A percentile compares a stretch with the other conserved stretches of the same genome.
Conservation (phyloP, 2,797 vertebrate species). For the Uromys caudimaculatus region DNA sequence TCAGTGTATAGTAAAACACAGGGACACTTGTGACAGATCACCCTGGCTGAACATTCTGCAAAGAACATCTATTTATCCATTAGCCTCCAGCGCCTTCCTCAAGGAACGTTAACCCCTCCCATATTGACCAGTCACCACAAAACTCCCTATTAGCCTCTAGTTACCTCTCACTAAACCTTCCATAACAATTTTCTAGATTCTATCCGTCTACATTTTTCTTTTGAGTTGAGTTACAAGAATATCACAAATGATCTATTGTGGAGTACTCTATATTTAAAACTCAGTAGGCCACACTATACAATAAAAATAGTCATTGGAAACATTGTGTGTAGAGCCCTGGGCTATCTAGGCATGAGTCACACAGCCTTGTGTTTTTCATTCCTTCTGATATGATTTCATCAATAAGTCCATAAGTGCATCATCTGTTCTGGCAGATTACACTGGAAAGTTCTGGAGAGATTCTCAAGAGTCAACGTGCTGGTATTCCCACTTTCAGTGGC, state of each 20-base stretch:
- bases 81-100: neutral
- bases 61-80: neutral
- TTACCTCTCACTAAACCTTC: slow-evolving; percentile 54
- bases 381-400: slow-evolving; percentile 61
- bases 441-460: slow-evolving; percentile 48
- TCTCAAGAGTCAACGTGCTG: neutral
- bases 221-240: slow-evolving; percentile 36
- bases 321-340: neutral
- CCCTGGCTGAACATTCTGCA: neutral
- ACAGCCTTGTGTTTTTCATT: slow-evolving; percentile 17
- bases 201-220: slow-evolving; percentile 51
- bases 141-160: neutral
- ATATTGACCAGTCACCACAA: neutral
- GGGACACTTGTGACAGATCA: neutral
- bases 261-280: slow-evolving; percentile 71
- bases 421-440: slow-evolving; percentile 42
- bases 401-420: slow-evolving; percentile 53
- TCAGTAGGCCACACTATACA: slow-evolving; percentile 35
- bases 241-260: slow-evolving; percentile 69
- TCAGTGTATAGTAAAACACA: neutral
- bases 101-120: neutral
- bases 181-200: slow-evolving; percentile 61
- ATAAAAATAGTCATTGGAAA: slow-evolving; percentile 54
- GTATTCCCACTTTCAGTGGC: neutral
- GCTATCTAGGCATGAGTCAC: slow-evolving; percentile 57